These are phyloP conservation scores for Ceratina calcarata DNA, from an alignment of 1,140 invertebrate species.

Conservation along the genomic window DNA sequence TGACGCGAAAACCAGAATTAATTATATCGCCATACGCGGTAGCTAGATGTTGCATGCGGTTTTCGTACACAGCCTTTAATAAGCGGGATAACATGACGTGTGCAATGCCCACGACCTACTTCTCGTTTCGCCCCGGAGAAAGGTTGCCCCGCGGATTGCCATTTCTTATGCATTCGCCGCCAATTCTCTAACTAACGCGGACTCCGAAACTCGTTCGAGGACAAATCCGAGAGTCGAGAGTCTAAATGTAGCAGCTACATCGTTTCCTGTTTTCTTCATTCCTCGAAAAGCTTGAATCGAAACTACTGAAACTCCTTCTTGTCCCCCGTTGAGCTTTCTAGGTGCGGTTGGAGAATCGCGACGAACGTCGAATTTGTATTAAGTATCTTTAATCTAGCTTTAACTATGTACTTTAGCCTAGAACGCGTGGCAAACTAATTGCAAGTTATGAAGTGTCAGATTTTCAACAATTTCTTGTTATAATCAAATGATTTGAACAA, in stretches of 20 bases:
- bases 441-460: no score
- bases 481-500: no score
- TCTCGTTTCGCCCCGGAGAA: constrained; percentile 36
- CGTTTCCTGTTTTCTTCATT: background rate
- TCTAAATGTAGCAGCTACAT: background rate
- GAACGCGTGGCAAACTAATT: no score
- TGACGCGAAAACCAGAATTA: constrained; percentile 35
- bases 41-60: constrained; percentile 32
- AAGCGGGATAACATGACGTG: constrained; percentile 28
- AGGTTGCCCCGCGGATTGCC: constrained; percentile 34
- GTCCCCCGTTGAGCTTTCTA: background rate
- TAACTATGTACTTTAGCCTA: no score
- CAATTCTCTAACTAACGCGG: constrained; percentile 45
- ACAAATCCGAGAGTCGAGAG: background rate
- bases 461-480: no score
- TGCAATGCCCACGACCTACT: constrained; percentile 60
- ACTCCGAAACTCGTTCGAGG: constrained; percentile 8
- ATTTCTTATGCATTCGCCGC: constrained; percentile 36
- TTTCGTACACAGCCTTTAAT: constrained; percentile 14
- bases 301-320: background rate
- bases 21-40: constrained; percentile 52
- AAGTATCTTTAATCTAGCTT: no score
- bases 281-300: background rate
- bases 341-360: background rate
- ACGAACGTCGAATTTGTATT: no score